phyloP scores from a whole-genome alignment of 2,797 vertebrate species.

The Brachyrhaphis roseni region DNA sequence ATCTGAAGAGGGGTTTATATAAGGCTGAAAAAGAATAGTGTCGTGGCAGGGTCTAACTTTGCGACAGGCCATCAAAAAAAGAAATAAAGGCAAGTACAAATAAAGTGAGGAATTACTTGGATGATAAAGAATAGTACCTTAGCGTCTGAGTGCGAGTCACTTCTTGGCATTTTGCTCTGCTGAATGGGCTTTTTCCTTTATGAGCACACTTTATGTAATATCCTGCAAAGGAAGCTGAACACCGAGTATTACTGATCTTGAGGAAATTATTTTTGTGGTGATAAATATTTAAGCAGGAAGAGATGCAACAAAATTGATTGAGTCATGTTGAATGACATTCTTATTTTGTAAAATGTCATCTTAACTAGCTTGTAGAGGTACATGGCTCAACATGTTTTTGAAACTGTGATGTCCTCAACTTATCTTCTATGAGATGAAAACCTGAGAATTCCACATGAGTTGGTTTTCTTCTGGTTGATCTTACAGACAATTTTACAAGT shows the following conservation, averaged over 20 bases:
- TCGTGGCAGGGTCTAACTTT: constrained; percentile 40
- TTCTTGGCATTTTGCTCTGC: constrained; percentile 48
- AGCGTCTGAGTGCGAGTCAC: constrained; percentile 38
- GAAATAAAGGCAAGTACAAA: constrained; percentile 41
- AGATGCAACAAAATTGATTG: not conserved
- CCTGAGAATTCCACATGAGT: not conserved
- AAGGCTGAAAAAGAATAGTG: constrained; percentile 40
- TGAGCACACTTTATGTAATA: constrained; percentile 49
- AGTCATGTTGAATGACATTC: not conserved
- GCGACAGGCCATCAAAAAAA: constrained; percentile 41
- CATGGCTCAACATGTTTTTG: not conserved
- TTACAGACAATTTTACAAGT: not conserved
- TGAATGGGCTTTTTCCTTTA: constrained; percentile 54
- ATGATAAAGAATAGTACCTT: constrained; percentile 41
- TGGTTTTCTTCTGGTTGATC: not conserved
- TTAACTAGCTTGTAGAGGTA: not conserved
- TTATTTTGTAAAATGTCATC: not conserved
- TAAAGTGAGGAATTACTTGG: constrained; percentile 54
- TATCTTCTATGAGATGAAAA: not conserved
- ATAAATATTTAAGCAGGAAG: constrained; percentile 5
- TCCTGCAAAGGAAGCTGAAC: constrained; percentile 39
- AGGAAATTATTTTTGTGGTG: constrained; percentile 31
- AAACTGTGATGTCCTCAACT: not conserved
- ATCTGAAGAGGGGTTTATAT: constrained; percentile 54
- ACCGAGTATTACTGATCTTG: constrained; percentile 34